phyloP scores from a whole-genome alignment of 2,113 vertebrate species.

The Tretioscincus oriximinensis region DNA sequence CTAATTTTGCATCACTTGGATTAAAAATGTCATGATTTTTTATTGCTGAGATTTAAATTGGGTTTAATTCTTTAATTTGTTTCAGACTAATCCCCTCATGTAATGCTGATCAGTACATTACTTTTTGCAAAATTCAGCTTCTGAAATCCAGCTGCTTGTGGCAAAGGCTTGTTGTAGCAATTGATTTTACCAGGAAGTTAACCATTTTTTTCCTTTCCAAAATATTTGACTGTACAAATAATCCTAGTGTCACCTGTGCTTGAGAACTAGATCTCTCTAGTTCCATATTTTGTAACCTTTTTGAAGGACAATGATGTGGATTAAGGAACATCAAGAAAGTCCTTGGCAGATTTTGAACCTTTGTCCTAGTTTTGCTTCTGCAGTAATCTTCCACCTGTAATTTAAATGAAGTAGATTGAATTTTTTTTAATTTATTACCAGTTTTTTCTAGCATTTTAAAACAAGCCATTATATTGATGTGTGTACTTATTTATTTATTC shows the following conservation, averaged over 20 bases:
- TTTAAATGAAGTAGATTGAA: not conserved
- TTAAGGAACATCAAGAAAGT: not conserved
- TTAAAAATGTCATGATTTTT: slow-evolving; percentile 2
- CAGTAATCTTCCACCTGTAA: not conserved
- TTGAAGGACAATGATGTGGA: not conserved
- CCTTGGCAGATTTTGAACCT: not conserved
- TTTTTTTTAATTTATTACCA: not conserved
- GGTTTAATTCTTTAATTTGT: not conserved
- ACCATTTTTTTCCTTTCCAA: not conserved
- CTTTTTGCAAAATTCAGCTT: not conserved
- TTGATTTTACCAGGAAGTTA: not conserved
- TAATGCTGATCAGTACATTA: not conserved
- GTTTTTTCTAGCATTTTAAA: not conserved
- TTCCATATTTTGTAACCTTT: not conserved
- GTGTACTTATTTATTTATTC: not conserved
- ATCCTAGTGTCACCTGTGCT: not conserved
- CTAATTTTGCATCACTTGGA: slow-evolving; percentile 14
- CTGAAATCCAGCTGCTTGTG: not conserved
- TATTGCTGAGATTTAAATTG: not conserved
- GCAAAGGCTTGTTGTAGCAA: not conserved
- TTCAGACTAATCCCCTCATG: not conserved
- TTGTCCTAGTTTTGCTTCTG: not conserved
- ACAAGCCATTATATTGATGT: not conserved
- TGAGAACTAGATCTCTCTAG: not conserved
- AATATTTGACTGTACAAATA: not conserved